These are phyloP conservation scores for Cladopsammia gracilis DNA, from an alignment of 64 coral and sea anemone species.

Conservation along the genomic window DNA sequence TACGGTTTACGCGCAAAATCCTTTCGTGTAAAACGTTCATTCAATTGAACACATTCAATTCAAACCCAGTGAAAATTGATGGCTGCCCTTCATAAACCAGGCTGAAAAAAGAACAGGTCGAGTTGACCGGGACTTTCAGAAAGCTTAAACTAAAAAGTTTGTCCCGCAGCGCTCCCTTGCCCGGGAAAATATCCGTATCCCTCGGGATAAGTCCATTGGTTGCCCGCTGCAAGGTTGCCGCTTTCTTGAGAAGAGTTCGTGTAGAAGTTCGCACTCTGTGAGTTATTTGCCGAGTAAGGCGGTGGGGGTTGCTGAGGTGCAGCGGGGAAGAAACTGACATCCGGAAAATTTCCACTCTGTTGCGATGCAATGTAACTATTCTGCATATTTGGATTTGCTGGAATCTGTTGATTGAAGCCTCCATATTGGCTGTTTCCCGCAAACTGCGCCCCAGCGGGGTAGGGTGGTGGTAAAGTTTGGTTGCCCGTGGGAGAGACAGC, in stretches of 20 bases:
- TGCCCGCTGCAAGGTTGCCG: conserved; percentile 26
- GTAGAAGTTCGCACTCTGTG: conserved; percentile 49
- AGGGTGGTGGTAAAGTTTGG: conserved; percentile 29
- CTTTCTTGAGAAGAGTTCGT: neutral
- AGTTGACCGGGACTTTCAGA: neutral
- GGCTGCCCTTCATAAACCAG: neutral
- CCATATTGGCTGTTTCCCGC: neutral
- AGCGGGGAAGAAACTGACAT: conserved; percentile 27
- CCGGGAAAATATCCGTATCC: conserved; percentile 48
- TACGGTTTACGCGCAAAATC: too few relatives aligned
- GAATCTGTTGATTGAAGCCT: conserved; percentile 4
- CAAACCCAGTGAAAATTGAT: too few relatives aligned
- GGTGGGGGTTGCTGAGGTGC: conserved; percentile 36
- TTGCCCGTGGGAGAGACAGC: conserved; percentile 1
- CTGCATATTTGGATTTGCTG: conserved; percentile 42
- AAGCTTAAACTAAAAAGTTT: neutral
- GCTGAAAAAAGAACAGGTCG: neutral
- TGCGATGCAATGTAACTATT: conserved; percentile 49
- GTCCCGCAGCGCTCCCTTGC: conserved; percentile 35
- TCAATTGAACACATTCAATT: too few relatives aligned
- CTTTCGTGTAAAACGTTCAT: too few relatives aligned
- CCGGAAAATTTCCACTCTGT: conserved; percentile 41
- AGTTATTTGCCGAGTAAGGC: conserved; percentile 26
- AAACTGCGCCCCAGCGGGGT: conserved; percentile 9
- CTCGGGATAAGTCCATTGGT: conserved; percentile 69